These are phyloP conservation scores for Siniperca scherzeri DNA, from an alignment of 2,797 vertebrate species.

Conservation along the genomic window DNA sequence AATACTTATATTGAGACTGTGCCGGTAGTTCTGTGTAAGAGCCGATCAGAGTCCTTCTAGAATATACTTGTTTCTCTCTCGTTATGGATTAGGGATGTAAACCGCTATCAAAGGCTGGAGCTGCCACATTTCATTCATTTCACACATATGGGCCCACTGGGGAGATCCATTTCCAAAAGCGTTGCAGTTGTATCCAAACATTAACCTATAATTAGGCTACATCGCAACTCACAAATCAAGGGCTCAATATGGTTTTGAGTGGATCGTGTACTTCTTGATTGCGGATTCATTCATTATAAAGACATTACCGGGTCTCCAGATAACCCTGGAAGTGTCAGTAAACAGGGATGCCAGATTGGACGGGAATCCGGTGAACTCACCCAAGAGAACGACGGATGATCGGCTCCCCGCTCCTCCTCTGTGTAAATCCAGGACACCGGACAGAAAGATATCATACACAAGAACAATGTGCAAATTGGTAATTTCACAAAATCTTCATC, in stretches of 20 bases:
- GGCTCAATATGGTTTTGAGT: not conserved
- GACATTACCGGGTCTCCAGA: slow-evolving; percentile 19
- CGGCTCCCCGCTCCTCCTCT: slow-evolving; percentile 77
- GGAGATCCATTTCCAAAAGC: slow-evolving; percentile 19
- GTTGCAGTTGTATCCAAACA: slow-evolving; percentile 37
- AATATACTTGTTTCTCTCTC: not conserved
- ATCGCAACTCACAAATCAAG: slow-evolving; percentile 9
- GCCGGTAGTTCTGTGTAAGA: not conserved
- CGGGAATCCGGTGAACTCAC: slow-evolving; percentile 78
- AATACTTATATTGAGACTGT: not conserved
- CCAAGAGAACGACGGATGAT: slow-evolving; percentile 80
- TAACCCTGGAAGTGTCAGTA: slow-evolving; percentile 40
- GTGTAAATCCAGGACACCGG: slow-evolving; percentile 84
- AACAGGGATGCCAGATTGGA: slow-evolving; percentile 42
- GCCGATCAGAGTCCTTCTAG: not conserved
- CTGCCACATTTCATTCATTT: slow-evolving; percentile 71
- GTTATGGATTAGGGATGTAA: slow-evolving; percentile 9
- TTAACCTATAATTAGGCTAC: not conserved
- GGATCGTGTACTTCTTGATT: not conserved
- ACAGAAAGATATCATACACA: not conserved
- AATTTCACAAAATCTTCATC: slow-evolving; percentile 70
- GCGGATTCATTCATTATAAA: slow-evolving; percentile 37
- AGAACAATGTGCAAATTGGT: slow-evolving; percentile 13
- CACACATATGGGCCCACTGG: slow-evolving; percentile 50
- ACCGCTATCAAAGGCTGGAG: slow-evolving; percentile 31